These are phyloP conservation scores for Pleuronectes platessa DNA, from an alignment of 2,113 vertebrate species.

Conservation along the genomic window DNA sequence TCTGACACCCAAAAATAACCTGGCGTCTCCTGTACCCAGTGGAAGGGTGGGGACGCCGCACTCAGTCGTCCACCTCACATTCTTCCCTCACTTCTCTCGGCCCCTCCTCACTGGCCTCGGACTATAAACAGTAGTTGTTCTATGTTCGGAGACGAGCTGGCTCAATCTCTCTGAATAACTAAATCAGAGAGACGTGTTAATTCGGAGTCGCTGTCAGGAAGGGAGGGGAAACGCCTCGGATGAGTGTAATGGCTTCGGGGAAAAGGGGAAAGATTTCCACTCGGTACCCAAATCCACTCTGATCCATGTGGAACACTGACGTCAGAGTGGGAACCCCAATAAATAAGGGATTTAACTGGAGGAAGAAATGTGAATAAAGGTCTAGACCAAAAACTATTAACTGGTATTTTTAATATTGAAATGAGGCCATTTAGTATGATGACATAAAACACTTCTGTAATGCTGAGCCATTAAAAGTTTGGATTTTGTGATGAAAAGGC, in stretches of 20 bases:
- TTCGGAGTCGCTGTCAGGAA: conserved; percentile 66
- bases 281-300: conserved; percentile 40
- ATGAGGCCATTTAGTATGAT: background rate
- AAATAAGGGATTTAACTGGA: conserved; percentile 12
- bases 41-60: conserved; percentile 34
- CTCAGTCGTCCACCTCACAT: conserved; percentile 60
- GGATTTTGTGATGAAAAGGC: background rate
- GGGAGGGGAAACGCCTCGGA: conserved; percentile 42
- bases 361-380: background rate
- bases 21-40: conserved; percentile 41
- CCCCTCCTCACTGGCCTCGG: conserved; percentile 49
- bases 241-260: conserved; percentile 47
- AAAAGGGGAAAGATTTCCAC: conserved; percentile 75
- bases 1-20: conserved; percentile 75
- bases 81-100: conserved; percentile 45
- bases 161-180: conserved; percentile 63
- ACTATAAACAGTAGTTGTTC: conserved; percentile 75
- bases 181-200: conserved; percentile 68
- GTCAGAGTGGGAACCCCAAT: conserved; percentile 32
- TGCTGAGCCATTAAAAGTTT: background rate
- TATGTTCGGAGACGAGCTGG: conserved; percentile 66
- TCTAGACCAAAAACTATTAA: background rate
- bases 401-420: conserved; percentile 14
- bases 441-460: too few relatives aligned
- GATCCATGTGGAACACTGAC: conserved; percentile 37